Evolutionary conservation across 2,797 vertebrate genomes (phyloP).

Genomic region (Rhabdophis nuchalis): DNA sequence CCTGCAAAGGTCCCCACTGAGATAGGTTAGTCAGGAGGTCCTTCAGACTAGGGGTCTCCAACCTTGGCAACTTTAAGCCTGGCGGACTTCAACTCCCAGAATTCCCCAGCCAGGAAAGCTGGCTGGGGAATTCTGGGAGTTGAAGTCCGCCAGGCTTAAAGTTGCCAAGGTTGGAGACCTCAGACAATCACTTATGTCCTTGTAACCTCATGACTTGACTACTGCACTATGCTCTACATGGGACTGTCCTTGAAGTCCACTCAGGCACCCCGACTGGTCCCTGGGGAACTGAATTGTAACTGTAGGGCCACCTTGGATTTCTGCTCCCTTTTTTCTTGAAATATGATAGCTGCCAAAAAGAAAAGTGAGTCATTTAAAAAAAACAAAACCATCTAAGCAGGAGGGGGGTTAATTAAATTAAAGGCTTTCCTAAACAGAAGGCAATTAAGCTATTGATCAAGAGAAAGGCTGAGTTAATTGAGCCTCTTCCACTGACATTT

Average conservation of each 20-base stretch:
- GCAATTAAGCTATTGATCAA: conserved; percentile 65
- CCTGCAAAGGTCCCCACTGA: background rate
- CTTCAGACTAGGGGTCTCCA: background rate
- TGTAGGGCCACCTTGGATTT: background rate
- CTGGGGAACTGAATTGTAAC: background rate
- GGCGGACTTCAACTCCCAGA: too few relatives aligned
- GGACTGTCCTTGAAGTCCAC: background rate
- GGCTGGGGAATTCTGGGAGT: too few relatives aligned
- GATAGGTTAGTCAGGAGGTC: background rate
- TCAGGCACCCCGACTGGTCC: background rate
- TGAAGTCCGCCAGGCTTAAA: too few relatives aligned
- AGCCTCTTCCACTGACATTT: conserved; percentile 64
- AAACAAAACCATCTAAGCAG: background rate
- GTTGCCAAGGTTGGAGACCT: too few relatives aligned
- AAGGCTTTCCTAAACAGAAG: conserved; percentile 59
- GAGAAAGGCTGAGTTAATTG: conserved; percentile 63
- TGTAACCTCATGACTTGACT: background rate
- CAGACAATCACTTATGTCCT: background rate
- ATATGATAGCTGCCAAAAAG: conserved; percentile 38
- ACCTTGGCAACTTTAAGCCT: too few relatives aligned
- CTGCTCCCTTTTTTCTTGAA: conserved; percentile 44
- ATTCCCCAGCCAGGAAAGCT: too few relatives aligned
- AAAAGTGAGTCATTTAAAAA: background rate
- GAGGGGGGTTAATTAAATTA: conserved; percentile 64
- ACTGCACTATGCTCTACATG: background rate